Evolutionary conservation across 2,797 vertebrate species (phyloP).

Genomic region (Parauchenoglanis ngamensis): DNA sequence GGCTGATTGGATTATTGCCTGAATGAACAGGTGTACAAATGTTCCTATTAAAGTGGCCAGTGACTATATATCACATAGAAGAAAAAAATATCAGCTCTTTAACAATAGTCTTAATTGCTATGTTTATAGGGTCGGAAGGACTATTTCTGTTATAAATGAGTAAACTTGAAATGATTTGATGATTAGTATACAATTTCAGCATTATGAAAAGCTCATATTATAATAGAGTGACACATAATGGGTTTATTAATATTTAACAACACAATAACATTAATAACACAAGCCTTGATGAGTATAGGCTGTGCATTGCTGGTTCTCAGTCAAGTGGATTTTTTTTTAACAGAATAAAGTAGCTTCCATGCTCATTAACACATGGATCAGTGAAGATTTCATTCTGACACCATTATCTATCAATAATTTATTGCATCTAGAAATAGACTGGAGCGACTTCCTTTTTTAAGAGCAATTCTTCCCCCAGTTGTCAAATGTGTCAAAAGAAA

Average conservation of each 20-base stretch:
- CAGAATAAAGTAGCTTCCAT: too few species aligned
- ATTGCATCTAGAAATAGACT: constrained; percentile 8
- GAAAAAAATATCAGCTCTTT: neutral
- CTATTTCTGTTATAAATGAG: neutral
- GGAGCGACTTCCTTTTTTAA: neutral
- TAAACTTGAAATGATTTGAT: neutral
- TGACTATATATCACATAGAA: neutral
- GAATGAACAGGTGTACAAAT: neutral
- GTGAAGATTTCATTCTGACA: neutral
- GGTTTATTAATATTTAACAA: neutral
- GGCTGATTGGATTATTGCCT: neutral
- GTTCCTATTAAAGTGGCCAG: neutral
- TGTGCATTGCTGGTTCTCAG: neutral
- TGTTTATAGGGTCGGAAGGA: neutral
- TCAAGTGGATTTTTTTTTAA: neutral
- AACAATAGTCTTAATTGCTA: neutral
- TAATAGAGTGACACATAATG: neutral
- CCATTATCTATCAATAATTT: neutral
- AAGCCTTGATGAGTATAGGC: neutral
- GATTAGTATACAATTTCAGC: neutral
- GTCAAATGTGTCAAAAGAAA: neutral
- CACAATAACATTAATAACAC: neutral
- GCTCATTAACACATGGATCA: neutral
- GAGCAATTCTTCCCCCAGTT: neutral
- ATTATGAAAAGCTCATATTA: neutral